These are phyloP conservation scores for Siphamia tubifer DNA, from an alignment of 2,113 vertebrate species.

Conservation along the genomic window DNA sequence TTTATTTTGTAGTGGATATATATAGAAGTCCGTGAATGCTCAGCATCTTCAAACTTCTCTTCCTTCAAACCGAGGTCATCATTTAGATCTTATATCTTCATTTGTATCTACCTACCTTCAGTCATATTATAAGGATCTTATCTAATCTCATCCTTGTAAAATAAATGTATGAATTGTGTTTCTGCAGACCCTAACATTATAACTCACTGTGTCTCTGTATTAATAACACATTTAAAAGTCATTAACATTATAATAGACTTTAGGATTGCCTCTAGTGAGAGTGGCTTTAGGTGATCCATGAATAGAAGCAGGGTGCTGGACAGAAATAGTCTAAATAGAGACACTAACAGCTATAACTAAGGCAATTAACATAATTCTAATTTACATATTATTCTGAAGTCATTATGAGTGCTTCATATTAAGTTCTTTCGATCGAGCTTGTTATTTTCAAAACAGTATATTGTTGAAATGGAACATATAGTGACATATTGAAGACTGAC, in stretches of 20 bases:
- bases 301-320: conserved; percentile 12
- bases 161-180: not conserved
- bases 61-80: not conserved
- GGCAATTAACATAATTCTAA: not conserved
- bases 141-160: not conserved
- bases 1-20: not conserved
- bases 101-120: too few species aligned
- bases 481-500: too few species aligned
- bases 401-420: not conserved
- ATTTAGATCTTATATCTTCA: not conserved
- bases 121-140: too few species aligned
- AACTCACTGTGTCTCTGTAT: not conserved
- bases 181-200: not conserved
- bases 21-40: not conserved
- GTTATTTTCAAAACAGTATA: too few species aligned
- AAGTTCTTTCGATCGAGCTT: too few species aligned
- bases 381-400: not conserved
- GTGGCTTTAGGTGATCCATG: conserved; percentile 28
- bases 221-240: not conserved
- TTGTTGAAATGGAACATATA: too few species aligned
- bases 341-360: not conserved
- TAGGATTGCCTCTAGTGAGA: conserved; percentile 15
- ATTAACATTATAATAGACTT: conserved; percentile 17
- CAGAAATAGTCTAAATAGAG: conserved; percentile 23
- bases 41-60: too few species aligned